These are phyloP conservation scores for Ceyx erithaca DNA, from an alignment of 2,797 vertebrate species.

Conservation along the genomic window DNA sequence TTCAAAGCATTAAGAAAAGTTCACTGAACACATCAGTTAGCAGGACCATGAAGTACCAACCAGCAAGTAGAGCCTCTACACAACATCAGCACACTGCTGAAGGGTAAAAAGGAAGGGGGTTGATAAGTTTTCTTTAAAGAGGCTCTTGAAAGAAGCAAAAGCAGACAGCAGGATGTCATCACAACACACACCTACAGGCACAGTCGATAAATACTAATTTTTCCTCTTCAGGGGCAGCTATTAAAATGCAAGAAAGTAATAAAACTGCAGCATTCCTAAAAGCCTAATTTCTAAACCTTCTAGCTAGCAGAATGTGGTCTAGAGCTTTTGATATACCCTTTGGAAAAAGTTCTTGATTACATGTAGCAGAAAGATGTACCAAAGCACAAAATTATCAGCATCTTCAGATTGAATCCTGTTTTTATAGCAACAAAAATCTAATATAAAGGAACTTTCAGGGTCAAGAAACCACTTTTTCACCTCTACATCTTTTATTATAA, in stretches of 20 bases:
- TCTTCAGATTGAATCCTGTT: not conserved
- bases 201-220: not conserved
- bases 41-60: not conserved
- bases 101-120: not conserved
- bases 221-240: not conserved
- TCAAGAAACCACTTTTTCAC: not conserved
- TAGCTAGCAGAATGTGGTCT: not conserved
- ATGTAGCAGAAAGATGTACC: not conserved
- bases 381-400: not conserved
- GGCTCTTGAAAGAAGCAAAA: slow-evolving; percentile 31
- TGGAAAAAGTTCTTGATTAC: not conserved
- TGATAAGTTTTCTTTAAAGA: slow-evolving; percentile 6
- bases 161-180: slow-evolving; percentile 7
- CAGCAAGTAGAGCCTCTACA: not conserved
- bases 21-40: not conserved
- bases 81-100: not conserved
- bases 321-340: not conserved
- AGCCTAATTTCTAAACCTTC: not conserved
- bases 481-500: not conserved
- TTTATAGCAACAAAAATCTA: not conserved
- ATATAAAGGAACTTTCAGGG: not conserved
- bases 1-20: not conserved
- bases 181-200: slow-evolving; percentile 2
- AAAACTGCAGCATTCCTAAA: not conserved
- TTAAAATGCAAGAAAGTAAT: slow-evolving; percentile 24